phyloP scores from a whole-genome alignment of 2,888 invertebrate genomes.

The Orgyia antiqua region DNA sequence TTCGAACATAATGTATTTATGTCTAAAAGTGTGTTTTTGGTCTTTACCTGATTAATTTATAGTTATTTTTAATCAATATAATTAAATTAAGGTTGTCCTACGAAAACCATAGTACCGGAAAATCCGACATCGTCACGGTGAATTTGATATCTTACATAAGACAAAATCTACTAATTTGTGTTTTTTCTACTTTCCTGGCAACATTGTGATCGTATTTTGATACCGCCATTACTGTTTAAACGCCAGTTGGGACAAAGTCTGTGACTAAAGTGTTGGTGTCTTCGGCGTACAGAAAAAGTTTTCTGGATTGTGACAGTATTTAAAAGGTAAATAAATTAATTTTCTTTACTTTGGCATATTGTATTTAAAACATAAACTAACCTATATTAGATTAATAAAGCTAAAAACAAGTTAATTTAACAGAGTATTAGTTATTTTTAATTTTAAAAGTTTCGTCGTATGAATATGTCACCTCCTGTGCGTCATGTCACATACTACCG shows the following conservation, averaged over 20 bases:
- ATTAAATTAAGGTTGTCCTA: neutral
- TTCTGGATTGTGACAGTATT: neutral
- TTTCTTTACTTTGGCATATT: slow-evolving; percentile 1
- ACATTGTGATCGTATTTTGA: neutral
- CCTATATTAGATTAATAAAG: neutral
- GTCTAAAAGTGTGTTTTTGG: neutral
- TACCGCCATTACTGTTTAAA: slow-evolving; percentile 1
- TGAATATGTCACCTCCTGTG: slow-evolving; percentile 2
- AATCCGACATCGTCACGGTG: slow-evolving; percentile 2
- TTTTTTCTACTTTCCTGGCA: slow-evolving; percentile 1
- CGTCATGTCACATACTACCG: slow-evolving; percentile 3
- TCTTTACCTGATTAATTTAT: neutral
- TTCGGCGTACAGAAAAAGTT: neutral
- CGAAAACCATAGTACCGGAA: slow-evolving; percentile 1
- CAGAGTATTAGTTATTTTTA: neutral
- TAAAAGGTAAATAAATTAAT: neutral
- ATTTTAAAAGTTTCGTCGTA: slow-evolving; percentile 3
- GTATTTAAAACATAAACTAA: neutral
- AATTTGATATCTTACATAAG: slow-evolving; percentile 2
- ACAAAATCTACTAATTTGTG: slow-evolving; percentile 2
- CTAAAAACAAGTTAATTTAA: neutral
- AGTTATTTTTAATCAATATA: neutral
- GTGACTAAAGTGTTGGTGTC: neutral
- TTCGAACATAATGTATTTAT: neutral
- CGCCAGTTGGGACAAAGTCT: slow-evolving; percentile 1